These are phyloP conservation scores for Sturmia bella DNA, from an alignment of 2,888 invertebrate genomes.

Conservation along the genomic window DNA sequence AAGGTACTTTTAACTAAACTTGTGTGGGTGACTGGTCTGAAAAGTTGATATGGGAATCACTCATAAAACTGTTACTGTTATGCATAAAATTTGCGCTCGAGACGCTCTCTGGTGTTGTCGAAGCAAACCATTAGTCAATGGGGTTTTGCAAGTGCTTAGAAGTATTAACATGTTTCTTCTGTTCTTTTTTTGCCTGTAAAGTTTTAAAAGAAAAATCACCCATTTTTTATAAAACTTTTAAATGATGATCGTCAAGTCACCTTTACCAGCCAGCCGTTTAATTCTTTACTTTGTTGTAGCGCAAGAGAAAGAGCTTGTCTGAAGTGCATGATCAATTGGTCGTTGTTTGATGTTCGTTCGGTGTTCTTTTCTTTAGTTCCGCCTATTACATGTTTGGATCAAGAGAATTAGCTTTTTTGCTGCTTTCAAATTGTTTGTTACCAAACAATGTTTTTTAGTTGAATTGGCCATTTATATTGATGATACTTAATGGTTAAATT, in stretches of 20 bases:
- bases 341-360: slow-evolving; percentile 22
- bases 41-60: no score
- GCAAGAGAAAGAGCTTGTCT: slow-evolving; percentile 11
- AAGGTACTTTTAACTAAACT: no score
- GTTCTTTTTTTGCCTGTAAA: no score
- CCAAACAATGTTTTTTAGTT: slow-evolving; percentile 41
- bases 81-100: no score
- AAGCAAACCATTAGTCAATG: no score
- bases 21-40: no score
- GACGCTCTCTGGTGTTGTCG: no score
- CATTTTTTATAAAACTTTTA: slow-evolving; percentile 12
- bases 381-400: slow-evolving; percentile 68
- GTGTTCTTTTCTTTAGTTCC: slow-evolving; percentile 55
- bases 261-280: slow-evolving; percentile 43
- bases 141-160: no score
- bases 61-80: no score
- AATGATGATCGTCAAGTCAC: slow-evolving; percentile 18
- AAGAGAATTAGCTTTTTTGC: neutral
- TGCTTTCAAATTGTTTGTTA: slow-evolving; percentile 28
- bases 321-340: slow-evolving; percentile 36
- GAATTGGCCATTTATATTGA: slow-evolving; percentile 59
- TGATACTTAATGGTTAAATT: slow-evolving; percentile 62
- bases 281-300: slow-evolving; percentile 35
- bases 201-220: neutral
- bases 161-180: no score